phyloP scores from a whole-genome alignment of 37 sponge, comb jelly and placozoan species.

The Ianthella basta region DNA sequence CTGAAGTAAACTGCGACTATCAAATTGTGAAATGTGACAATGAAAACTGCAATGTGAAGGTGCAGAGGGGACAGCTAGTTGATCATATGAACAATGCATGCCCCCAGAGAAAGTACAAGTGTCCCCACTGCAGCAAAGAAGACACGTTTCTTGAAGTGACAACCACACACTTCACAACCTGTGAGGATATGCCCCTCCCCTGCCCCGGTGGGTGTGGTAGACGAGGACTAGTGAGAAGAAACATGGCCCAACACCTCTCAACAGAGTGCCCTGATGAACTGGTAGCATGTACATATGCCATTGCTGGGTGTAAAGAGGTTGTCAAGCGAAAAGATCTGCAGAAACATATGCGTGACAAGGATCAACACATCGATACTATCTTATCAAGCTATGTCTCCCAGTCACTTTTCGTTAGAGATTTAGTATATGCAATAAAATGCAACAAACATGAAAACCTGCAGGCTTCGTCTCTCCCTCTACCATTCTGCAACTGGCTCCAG shows the following conservation, averaged over 20 bases:
- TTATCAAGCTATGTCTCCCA: too few relatives aligned
- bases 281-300: slow-evolving; percentile 51
- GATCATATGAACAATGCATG: slow-evolving; percentile 4
- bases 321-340: background rate
- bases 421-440: too few relatives aligned
- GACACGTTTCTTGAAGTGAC: background rate
- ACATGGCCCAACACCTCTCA: slow-evolving; percentile 23
- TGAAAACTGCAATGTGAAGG: background rate
- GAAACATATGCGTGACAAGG: background rate
- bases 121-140: slow-evolving; percentile 21
- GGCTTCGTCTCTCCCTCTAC: background rate
- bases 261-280: slow-evolving; percentile 32
- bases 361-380: background rate
- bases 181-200: slow-evolving; percentile 14
- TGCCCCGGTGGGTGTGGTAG: slow-evolving; percentile 18
- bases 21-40: slow-evolving; percentile 12
- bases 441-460: too few relatives aligned
- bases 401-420: too few relatives aligned
- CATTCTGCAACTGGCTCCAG: slow-evolving; percentile 27
- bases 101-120: background rate
- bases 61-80: background rate
- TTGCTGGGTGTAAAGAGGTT: slow-evolving; percentile 45
- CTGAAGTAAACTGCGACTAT: background rate
- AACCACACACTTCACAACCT: background rate
- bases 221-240: background rate